Percentiles rank a stretch among this genome's conserved stretches.
phyloP scores from a whole-genome alignment of 2,113 vertebrate species.

The Platysternon megacephalum region DNA sequence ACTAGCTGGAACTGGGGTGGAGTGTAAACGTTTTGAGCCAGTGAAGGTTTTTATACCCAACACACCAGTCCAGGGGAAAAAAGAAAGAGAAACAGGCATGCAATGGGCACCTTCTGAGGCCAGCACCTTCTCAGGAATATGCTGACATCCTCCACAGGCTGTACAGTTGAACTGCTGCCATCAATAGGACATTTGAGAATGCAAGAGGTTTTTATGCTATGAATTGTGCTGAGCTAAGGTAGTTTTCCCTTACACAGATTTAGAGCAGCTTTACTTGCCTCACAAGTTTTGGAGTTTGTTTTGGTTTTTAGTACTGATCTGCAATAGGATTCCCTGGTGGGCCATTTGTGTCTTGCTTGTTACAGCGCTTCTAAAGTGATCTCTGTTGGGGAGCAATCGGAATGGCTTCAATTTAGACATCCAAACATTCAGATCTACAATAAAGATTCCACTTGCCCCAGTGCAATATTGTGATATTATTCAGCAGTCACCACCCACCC shows the following conservation, averaged over 20 bases:
- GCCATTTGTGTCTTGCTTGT: not conserved
- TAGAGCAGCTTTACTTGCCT: no score
- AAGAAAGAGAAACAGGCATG: no score
- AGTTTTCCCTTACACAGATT: not conserved
- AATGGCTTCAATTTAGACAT: not conserved
- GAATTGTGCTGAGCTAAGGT: not conserved
- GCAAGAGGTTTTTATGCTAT: not conserved
- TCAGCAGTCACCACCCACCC: not conserved
- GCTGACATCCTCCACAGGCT: no score
- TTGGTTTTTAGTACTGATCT: not conserved
- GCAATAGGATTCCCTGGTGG: not conserved
- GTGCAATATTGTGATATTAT: not conserved
- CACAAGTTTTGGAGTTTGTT: no score
- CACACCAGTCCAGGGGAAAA: no score
- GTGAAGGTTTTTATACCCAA: no score
- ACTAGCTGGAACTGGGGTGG: not conserved
- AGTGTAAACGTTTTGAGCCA: not conserved
- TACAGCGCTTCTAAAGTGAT: not conserved
- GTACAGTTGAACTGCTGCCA: no score
- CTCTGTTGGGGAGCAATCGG: rapidly evolving
- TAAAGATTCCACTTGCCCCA: not conserved
- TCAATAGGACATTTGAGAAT: no score
- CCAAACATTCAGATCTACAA: not conserved
- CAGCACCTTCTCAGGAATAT: no score
- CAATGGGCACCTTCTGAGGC: no score